Percentiles rank a stretch among this genome's conserved stretches.
These are phyloP conservation scores for Dryas iulia DNA, from an alignment of 1,140 invertebrate genomes.

Conservation along the genomic window DNA sequence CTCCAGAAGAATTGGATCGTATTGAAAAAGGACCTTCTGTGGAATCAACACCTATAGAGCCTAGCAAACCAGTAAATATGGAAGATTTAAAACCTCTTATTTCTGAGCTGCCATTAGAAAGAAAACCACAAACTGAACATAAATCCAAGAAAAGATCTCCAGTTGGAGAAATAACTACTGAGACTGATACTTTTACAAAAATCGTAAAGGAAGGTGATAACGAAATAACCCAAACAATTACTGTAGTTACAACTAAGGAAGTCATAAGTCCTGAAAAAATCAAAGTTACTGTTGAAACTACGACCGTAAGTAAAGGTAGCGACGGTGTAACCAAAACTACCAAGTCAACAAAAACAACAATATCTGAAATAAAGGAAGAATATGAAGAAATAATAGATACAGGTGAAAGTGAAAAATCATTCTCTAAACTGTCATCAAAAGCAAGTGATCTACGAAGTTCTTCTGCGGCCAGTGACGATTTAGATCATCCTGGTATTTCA, in stretches of 20 bases:
- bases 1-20: slow-evolving; percentile 66
- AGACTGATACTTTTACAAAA: slow-evolving; percentile 77
- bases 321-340: slow-evolving; percentile 77
- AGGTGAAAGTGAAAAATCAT: slow-evolving; percentile 72
- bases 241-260: slow-evolving; percentile 75
- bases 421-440: slow-evolving; percentile 70
- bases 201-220: slow-evolving; percentile 72
- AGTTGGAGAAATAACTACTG: slow-evolving; percentile 76
- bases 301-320: slow-evolving; percentile 72
- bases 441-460: slow-evolving; percentile 80
- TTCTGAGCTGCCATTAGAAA: slow-evolving; percentile 43
- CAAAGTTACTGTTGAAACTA: slow-evolving; percentile 77
- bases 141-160: slow-evolving; percentile 69
- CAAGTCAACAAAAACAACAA: slow-evolving; percentile 78
- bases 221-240: slow-evolving; percentile 75
- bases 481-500: slow-evolving; percentile 74
- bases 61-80: not conserved
- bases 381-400: slow-evolving; percentile 74
- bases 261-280: slow-evolving; percentile 75
- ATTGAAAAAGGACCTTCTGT: slow-evolving; percentile 43
- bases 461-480: slow-evolving; percentile 82
- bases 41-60: not conserved
- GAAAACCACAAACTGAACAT: slow-evolving; percentile 39
- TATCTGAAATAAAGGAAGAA: slow-evolving; percentile 77
- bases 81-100: slow-evolving; percentile 41